These are phyloP conservation scores for Pogonophryne albipinna DNA, from an alignment of 2,797 vertebrate species.

Conservation along the genomic window DNA sequence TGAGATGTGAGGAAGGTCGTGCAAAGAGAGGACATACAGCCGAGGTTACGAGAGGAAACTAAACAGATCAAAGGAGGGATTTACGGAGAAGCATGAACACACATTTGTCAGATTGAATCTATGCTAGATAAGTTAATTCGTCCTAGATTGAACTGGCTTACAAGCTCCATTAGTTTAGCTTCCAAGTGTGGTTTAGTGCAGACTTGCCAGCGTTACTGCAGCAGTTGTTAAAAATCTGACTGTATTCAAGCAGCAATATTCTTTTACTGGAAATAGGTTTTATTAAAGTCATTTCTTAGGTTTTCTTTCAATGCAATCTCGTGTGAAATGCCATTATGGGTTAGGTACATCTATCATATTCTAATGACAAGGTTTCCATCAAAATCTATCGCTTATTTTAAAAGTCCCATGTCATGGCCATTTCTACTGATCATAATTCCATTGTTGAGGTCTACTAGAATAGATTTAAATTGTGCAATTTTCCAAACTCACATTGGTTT, in stretches of 20 bases:
- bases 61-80: constrained; percentile 32
- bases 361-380: too few relatives aligned
- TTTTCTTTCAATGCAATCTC: not conserved
- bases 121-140: constrained; percentile 37
- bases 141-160: constrained; percentile 43
- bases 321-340: not conserved
- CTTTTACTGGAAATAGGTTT: too few relatives aligned
- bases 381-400: too few relatives aligned
- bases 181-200: constrained; percentile 24
- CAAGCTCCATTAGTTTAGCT: constrained; percentile 47
- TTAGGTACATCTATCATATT: not conserved
- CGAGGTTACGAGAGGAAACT: constrained; percentile 13
- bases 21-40: not conserved
- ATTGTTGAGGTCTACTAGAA: too few relatives aligned
- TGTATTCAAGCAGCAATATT: not conserved
- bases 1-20: not conserved
- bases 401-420: too few relatives aligned
- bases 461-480: too few relatives aligned
- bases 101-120: constrained; percentile 34
- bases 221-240: not conserved
- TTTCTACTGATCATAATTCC: too few relatives aligned
- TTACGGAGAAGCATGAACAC: constrained; percentile 20
- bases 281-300: too few relatives aligned
- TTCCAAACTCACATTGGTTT: too few relatives aligned
- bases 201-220: constrained; percentile 1